Conservation (phyloP, 2,888 invertebrate genomes). For the Pyralis farinalis region DNA sequence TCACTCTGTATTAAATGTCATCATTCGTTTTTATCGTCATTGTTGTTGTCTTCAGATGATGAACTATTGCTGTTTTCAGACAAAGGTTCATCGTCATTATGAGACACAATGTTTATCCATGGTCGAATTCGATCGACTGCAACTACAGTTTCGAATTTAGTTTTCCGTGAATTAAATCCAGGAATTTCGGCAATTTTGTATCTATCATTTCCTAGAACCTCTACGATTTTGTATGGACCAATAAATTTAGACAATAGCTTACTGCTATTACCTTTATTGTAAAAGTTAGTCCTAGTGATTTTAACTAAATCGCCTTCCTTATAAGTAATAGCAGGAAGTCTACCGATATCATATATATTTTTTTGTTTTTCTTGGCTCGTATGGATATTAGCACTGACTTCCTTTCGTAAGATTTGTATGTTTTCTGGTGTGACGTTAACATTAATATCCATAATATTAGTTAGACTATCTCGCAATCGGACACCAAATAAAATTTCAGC, state of each 20-base stretch:
- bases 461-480: background rate
- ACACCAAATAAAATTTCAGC: background rate
- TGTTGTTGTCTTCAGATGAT: too few species aligned
- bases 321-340: too few species aligned
- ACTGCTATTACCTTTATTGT: background rate
- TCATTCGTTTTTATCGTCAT: too few species aligned
- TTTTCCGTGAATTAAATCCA: too few species aligned
- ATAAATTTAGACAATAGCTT: too few species aligned
- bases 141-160: too few species aligned
- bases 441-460: background rate
- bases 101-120: too few species aligned
- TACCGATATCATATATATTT: background rate
- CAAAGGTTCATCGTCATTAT: too few species aligned
- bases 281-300: background rate
- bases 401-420: background rate
- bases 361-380: background rate
- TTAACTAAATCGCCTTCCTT: background rate
- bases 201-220: constrained; percentile 1
- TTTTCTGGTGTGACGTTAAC: too few species aligned
- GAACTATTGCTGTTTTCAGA: too few species aligned
- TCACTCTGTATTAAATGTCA: too few species aligned
- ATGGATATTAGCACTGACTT: constrained; percentile 1
- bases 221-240: constrained; percentile 1
- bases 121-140: too few species aligned
- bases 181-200: background rate